phyloP scores from a whole-genome alignment of 2,888 invertebrate species.

The Miltochrista miniata region DNA sequence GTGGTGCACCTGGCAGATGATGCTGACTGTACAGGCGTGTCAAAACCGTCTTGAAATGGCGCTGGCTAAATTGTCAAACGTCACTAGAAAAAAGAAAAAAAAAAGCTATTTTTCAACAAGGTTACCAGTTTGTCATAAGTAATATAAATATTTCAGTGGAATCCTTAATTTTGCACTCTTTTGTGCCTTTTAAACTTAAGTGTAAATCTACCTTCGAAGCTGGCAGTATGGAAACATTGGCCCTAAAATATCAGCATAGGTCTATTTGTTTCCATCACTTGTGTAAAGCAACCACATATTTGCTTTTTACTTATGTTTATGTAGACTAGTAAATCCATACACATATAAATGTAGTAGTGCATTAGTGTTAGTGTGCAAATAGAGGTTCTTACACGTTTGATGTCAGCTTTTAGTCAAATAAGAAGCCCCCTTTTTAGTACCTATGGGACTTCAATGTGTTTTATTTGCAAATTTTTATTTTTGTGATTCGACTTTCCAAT shows the following conservation, averaged over 20 bases:
- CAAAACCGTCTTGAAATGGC: no score
- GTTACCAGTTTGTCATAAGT: neutral
- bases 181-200: no score
- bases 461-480: slow-evolving; percentile 12
- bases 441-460: slow-evolving; percentile 5
- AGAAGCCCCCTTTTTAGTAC: no score
- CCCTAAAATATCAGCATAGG: slow-evolving; percentile 29
- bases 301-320: slow-evolving; percentile 27
- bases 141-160: neutral
- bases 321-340: slow-evolving; percentile 21
- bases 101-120: no score
- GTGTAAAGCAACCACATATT: slow-evolving; percentile 42
- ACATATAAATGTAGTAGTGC: slow-evolving; percentile 16
- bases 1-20: no score
- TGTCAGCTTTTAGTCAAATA: slow-evolving; percentile 16
- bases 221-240: slow-evolving; percentile 49
- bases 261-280: slow-evolving; percentile 48
- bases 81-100: no score
- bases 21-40: no score
- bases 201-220: no score
- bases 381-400: slow-evolving; percentile 20
- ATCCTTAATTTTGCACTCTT: no score
- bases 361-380: slow-evolving; percentile 10
- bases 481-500: slow-evolving; percentile 8
- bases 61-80: no score